Evolutionary conservation across 2,797 vertebrate genomes (phyloP).

Genomic region (Taenioides sp.): DNA sequence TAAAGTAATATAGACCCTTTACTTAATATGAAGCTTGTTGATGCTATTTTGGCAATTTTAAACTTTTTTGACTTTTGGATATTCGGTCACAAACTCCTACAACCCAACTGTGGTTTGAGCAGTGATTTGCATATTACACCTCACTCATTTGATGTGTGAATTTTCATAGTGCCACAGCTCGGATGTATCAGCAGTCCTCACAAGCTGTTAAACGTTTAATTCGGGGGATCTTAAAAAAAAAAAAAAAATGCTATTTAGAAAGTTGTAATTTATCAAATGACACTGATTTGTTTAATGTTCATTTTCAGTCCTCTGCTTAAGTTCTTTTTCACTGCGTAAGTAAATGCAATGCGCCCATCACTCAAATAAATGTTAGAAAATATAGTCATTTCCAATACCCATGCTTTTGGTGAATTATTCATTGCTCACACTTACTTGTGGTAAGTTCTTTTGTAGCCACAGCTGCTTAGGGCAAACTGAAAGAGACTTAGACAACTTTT

Average conservation of each 20-base stretch:
- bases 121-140: conserved; percentile 8
- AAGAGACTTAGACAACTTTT: too few relatives aligned
- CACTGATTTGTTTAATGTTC: conserved; percentile 3
- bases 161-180: neutral
- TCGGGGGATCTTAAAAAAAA: neutral
- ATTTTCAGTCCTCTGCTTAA: neutral
- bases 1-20: neutral
- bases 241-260: neutral
- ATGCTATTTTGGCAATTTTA: neutral
- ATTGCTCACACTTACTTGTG: too few relatives aligned
- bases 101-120: conserved; percentile 4
- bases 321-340: neutral
- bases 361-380: too few relatives aligned
- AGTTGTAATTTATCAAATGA: neutral
- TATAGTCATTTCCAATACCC: too few relatives aligned
- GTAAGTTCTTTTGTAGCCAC: too few relatives aligned
- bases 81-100: conserved; percentile 7
- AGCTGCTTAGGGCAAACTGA: too few relatives aligned
- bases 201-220: neutral
- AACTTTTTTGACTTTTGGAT: neutral
- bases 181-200: neutral
- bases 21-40: neutral
- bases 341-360: too few relatives aligned
- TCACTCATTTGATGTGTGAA: conserved; percentile 1
- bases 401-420: too few relatives aligned